Evolutionary conservation across 2,888 invertebrate genomes (phyloP).

Genomic region (Sinopyrophorus schimmeli): DNA sequence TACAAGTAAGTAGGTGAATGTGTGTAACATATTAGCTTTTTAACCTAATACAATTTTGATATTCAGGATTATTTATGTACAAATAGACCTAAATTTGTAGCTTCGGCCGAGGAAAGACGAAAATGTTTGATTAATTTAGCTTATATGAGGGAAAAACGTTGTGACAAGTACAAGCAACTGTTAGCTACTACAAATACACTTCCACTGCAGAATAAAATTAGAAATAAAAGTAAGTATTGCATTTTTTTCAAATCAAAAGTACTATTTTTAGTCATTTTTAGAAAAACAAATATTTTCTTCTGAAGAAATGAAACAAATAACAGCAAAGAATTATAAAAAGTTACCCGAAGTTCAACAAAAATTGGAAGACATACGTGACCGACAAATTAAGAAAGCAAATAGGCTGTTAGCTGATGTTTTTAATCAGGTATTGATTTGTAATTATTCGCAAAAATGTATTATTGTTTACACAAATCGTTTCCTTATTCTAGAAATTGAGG

Average conservation of each 20-base stretch:
- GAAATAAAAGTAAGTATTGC: conserved; percentile 14
- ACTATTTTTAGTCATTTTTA: too few relatives aligned
- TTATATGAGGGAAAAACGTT: conserved; percentile 54
- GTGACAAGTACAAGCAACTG: conserved; percentile 54
- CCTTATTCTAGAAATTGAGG: conserved; percentile 63
- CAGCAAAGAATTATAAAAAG: conserved; percentile 66
- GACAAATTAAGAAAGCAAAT: conserved; percentile 64
- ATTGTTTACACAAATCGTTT: conserved; percentile 12
- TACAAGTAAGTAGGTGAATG: conserved; percentile 39
- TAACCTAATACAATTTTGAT: conserved; percentile 5
- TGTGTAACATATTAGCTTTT: conserved; percentile 17
- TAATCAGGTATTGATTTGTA: conserved; percentile 68
- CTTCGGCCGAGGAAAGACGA: conserved; percentile 60
- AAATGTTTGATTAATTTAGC: conserved; percentile 57
- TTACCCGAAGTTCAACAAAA: conserved; percentile 74
- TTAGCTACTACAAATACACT: conserved; percentile 51
- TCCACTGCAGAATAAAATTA: conserved; percentile 5
- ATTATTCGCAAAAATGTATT: too few relatives aligned
- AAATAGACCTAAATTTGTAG: conserved; percentile 73
- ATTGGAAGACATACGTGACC: conserved; percentile 62
- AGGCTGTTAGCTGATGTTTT: conserved; percentile 76
- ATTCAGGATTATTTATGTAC: conserved; percentile 70
- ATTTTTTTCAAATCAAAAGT: not conserved
- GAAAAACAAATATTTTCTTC: conserved; percentile 57
- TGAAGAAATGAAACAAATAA: conserved; percentile 64